These are phyloP conservation scores for Chelidonichthys spinosus DNA, from an alignment of 2,797 vertebrate genomes.

Conservation along the genomic window DNA sequence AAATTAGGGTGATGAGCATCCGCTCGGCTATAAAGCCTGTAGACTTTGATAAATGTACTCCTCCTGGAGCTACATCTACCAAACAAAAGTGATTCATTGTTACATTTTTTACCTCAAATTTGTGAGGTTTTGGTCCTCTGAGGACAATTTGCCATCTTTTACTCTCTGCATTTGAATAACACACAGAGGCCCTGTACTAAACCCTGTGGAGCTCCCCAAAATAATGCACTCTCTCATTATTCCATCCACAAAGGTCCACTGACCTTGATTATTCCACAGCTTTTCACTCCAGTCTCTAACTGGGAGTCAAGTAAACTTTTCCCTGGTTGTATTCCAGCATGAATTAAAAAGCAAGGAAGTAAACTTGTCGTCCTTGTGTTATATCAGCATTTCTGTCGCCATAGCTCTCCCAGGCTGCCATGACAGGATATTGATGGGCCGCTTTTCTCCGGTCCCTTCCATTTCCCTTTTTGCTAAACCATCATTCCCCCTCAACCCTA, in stretches of 20 bases:
- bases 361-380: slow-evolving; percentile 73
- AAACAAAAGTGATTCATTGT: slow-evolving; percentile 56
- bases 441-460: slow-evolving; percentile 59
- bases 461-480: slow-evolving; percentile 45
- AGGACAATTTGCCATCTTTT: slow-evolving; percentile 21
- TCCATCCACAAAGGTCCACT: slow-evolving; percentile 25
- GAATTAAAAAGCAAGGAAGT: slow-evolving; percentile 51
- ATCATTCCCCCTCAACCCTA: slow-evolving; percentile 3
- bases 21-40: slow-evolving; percentile 54
- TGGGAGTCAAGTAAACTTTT: slow-evolving; percentile 38
- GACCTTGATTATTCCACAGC: slow-evolving; percentile 29
- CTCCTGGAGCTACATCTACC: slow-evolving; percentile 49
- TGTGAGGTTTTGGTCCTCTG: slow-evolving; percentile 20
- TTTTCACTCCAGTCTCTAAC: slow-evolving; percentile 18
- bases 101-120: slow-evolving; percentile 43
- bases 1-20: slow-evolving; percentile 52
- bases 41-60: slow-evolving; percentile 56
- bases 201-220: slow-evolving; percentile 25
- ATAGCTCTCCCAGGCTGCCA: slow-evolving; percentile 66
- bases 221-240: slow-evolving; percentile 44
- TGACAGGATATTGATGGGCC: slow-evolving; percentile 81
- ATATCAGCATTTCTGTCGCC: slow-evolving; percentile 70
- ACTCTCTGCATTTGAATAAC: slow-evolving; percentile 42
- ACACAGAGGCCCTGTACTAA: slow-evolving; percentile 16
- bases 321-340: slow-evolving; percentile 35